Conservation (phyloP, 2,113 vertebrate species). For the Hippocampus barbouri region DNA sequence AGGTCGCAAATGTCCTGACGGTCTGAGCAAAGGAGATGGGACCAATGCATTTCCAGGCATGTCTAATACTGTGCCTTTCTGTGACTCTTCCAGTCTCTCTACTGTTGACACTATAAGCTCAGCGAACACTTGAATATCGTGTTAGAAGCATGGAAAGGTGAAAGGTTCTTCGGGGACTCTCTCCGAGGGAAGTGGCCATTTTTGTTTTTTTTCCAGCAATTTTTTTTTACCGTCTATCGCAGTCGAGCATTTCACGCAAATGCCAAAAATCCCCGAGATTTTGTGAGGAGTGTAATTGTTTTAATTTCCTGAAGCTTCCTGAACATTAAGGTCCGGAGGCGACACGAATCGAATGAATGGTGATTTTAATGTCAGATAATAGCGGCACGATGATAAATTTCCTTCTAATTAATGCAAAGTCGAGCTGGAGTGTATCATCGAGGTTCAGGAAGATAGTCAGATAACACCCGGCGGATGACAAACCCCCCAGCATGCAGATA, state of each 20-base stretch:
- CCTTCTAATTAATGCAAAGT: conserved; percentile 30
- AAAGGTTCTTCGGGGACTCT: no score
- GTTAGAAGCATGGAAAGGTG: no score
- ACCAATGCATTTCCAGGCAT: not conserved
- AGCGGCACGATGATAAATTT: conserved; percentile 34
- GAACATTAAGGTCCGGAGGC: conserved; percentile 19
- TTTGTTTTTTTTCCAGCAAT: not conserved
- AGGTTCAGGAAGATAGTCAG: conserved; percentile 5
- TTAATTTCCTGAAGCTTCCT: conserved; percentile 47
- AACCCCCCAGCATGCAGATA: not conserved
- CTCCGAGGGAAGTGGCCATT: not conserved
- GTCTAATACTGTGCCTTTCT: not conserved
- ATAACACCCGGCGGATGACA: not conserved
- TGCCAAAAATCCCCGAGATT: not conserved
- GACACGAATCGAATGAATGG: conserved; percentile 14
- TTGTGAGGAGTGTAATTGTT: not conserved
- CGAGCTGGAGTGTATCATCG: conserved; percentile 19
- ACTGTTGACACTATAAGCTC: no score
- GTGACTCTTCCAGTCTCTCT: not conserved
- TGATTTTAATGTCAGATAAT: conserved; percentile 28
- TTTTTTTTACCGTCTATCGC: not conserved
- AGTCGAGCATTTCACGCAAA: not conserved
- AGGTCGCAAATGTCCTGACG: conserved; percentile 60
- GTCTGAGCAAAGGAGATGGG: conserved; percentile 31
- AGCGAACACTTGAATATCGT: no score